phyloP scores from a whole-genome alignment of 2,888 invertebrate species.

The Odontomyia ornata region DNA sequence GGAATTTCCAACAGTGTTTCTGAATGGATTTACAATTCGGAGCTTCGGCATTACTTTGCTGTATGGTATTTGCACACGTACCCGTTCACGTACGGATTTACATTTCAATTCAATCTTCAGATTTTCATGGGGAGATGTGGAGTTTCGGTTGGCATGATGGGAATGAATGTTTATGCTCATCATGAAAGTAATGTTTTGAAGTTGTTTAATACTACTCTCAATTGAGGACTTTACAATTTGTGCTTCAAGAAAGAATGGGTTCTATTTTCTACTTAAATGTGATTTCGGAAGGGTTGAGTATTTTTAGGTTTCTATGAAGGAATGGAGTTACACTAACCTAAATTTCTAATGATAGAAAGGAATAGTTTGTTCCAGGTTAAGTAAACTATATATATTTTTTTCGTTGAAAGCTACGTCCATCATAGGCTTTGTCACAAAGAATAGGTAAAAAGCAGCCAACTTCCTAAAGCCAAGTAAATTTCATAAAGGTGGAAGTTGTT shows the following conservation, averaged over 20 bases:
- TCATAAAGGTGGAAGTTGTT: no score
- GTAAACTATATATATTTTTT: no score
- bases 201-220: not conserved
- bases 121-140: not conserved
- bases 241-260: not conserved
- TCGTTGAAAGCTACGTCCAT: no score
- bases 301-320: no score
- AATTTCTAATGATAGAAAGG: no score
- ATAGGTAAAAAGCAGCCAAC: no score
- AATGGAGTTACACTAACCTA: no score
- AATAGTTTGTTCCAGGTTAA: no score
- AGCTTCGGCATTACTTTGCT: not conserved
- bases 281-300: no score
- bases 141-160: not conserved
- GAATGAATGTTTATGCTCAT: not conserved
- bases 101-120: slow-evolving; percentile 29
- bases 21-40: slow-evolving; percentile 19
- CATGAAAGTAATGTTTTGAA: not conserved
- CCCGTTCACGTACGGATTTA: slow-evolving; percentile 12
- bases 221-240: not conserved
- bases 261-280: not conserved
- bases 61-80: slow-evolving; percentile 19
- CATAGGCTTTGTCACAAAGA: no score
- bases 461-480: no score
- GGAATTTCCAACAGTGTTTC: slow-evolving; percentile 13